Percentiles rank a stretch among this genome's conserved stretches.
Conservation (phyloP, 2,797 vertebrate genomes). For the Sus cebifrons region DNA sequence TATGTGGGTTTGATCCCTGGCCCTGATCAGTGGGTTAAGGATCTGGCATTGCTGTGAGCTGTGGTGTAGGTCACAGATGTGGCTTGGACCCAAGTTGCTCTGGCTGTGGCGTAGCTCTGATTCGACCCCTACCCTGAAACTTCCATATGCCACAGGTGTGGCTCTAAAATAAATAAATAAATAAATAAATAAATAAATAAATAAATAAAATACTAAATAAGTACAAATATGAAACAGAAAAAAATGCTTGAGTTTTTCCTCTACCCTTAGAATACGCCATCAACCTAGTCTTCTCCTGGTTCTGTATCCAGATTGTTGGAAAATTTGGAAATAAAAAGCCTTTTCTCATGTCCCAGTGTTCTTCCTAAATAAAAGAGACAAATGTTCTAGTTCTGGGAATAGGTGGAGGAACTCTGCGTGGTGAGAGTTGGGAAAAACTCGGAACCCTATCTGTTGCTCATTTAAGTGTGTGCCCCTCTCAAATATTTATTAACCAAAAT, state of each 20-base stretch:
- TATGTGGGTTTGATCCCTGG: no score
- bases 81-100: no score
- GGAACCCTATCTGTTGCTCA: background rate
- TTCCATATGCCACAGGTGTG: no score
- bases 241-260: slow-evolving; percentile 33
- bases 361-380: slow-evolving; percentile 54
- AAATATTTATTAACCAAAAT: slow-evolving; percentile 45
- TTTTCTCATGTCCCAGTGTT: background rate
- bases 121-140: no score
- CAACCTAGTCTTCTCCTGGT: background rate
- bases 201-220: no score
- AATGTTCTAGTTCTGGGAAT: background rate
- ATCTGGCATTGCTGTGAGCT: no score
- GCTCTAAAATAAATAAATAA: no score
- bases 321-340: slow-evolving; percentile 49
- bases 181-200: no score
- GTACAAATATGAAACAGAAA: slow-evolving; percentile 49
- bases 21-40: no score
- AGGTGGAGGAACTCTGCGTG: background rate
- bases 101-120: no score
- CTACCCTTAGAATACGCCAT: slow-evolving; percentile 48
- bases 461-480: background rate
- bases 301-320: slow-evolving; percentile 39
- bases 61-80: no score
- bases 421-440: background rate